phyloP scores from a whole-genome alignment of 2,113 vertebrate species.

The Platycercus adscitus region DNA sequence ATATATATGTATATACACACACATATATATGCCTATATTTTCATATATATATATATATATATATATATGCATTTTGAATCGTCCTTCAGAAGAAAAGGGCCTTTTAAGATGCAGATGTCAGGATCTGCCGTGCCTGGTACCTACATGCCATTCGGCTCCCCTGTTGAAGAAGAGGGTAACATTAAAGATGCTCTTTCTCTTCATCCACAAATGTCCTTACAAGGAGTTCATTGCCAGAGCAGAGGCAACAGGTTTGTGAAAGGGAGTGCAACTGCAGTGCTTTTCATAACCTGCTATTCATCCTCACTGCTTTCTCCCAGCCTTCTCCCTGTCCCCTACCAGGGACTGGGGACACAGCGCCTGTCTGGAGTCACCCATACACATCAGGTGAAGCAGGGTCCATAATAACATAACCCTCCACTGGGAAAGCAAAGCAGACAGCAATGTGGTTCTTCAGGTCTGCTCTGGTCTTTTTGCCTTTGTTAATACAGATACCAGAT shows the following conservation, averaged over 20 bases:
- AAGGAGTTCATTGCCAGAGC: neutral
- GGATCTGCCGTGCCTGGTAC: neutral
- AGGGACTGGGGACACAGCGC: neutral
- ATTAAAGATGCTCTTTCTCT: neutral
- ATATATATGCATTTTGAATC: neutral
- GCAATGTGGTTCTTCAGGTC: neutral
- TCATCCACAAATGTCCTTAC: neutral
- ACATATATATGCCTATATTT: too few species aligned
- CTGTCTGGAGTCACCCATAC: neutral
- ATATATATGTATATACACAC: neutral
- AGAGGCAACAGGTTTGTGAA: neutral
- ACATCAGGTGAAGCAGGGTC: neutral
- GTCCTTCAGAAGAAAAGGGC: neutral
- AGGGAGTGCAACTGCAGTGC: neutral
- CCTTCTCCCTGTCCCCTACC: neutral
- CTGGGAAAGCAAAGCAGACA: neutral
- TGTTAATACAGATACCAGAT: neutral
- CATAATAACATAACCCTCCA: neutral
- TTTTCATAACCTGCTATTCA: neutral
- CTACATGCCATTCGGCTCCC: rapidly evolving
- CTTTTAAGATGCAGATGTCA: neutral
- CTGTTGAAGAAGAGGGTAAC: rapidly evolving
- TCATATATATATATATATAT: neutral
- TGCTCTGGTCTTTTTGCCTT: neutral
- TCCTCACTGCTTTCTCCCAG: neutral